Percentiles rank a stretch among this genome's conserved stretches.
phyloP scores from a whole-genome alignment of 2,797 vertebrate genomes.

The Aphelocoma californica region DNA sequence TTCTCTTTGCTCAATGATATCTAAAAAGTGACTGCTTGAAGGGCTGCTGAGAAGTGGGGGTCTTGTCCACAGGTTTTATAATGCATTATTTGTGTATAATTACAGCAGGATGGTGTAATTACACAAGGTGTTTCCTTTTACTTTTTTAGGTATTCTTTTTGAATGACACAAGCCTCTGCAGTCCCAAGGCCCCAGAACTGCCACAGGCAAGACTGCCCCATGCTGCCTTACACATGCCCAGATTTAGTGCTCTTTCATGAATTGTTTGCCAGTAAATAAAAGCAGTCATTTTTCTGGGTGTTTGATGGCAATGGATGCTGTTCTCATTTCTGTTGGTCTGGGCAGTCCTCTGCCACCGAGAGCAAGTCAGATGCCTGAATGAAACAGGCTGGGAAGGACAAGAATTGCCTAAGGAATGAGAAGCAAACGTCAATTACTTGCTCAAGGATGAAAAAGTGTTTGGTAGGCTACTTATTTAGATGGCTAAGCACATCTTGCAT shows the following conservation, averaged over 20 bases:
- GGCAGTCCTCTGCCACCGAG: neutral
- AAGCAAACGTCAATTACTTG: neutral
- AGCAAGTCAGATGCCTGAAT: neutral
- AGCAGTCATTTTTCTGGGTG: neutral
- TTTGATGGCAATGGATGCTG: neutral
- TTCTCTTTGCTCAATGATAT: constrained; percentile 2
- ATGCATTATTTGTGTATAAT: neutral
- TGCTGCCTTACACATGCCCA: neutral
- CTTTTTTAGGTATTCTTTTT: neutral
- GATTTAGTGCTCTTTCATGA: neutral
- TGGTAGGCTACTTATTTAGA: neutral
- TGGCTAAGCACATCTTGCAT: neutral
- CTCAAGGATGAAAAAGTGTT: neutral
- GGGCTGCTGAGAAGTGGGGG: neutral
- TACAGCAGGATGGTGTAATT: neutral
- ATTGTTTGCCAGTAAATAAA: neutral
- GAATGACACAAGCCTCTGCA: neutral
- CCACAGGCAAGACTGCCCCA: neutral
- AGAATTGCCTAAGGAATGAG: neutral
- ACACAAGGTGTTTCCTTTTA: neutral
- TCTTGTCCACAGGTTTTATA: constrained; percentile 21
- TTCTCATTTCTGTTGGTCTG: neutral
- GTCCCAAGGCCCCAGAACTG: neutral
- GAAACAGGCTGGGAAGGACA: neutral
- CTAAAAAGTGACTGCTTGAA: constrained; percentile 4